Evolutionary conservation across 2,113 vertebrate genomes (phyloP).

Genomic region (Potamarius usumacintae): DNA sequence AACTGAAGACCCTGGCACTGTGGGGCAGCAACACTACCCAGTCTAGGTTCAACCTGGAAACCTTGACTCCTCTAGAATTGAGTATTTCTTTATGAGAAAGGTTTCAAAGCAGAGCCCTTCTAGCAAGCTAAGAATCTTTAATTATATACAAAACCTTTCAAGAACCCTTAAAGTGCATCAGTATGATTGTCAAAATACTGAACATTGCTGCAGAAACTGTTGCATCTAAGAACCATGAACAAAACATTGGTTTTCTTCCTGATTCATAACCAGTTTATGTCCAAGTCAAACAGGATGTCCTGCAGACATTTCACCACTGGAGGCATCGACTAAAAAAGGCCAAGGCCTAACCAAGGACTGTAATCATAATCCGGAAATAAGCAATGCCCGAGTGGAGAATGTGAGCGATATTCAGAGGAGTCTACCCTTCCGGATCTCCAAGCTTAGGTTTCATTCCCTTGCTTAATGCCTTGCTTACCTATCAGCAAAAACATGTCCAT

Average conservation of each 20-base stretch:
- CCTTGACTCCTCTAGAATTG: not conserved
- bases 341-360: conserved; percentile 67
- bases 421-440: conserved; percentile 64
- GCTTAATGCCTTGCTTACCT: conserved; percentile 58
- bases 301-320: conserved; percentile 32
- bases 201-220: not conserved
- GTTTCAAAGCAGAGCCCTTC: not conserved
- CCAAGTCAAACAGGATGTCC: conserved; percentile 53
- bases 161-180: not conserved
- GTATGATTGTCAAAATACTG: not conserved
- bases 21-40: not conserved
- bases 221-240: not conserved
- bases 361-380: conserved; percentile 63
- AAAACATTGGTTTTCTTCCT: not conserved
- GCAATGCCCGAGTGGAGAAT: conserved; percentile 29
- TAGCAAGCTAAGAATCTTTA: not conserved
- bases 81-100: not conserved
- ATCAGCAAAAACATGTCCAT: conserved; percentile 71
- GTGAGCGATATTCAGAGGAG: conserved; percentile 65
- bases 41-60: not conserved
- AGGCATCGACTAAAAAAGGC: conserved; percentile 67
- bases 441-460: conserved; percentile 64
- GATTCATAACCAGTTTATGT: conserved; percentile 39
- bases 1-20: not conserved
- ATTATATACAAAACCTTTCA: not conserved